Evolutionary conservation across 2,797 vertebrate genomes (phyloP).

Genomic region (Limosa lapponica): DNA sequence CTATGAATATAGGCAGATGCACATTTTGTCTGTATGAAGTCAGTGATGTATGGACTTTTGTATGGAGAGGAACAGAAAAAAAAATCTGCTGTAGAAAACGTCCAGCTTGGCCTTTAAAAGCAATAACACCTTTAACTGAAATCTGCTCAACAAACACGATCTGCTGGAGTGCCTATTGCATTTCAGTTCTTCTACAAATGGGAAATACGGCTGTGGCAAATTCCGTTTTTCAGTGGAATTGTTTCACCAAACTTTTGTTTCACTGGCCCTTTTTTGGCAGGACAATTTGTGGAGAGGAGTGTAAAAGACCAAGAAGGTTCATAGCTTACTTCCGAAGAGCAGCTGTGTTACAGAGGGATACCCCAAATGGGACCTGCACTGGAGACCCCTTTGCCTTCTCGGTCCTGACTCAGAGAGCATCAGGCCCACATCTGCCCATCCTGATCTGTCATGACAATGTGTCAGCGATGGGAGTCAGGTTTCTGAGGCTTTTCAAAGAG

Average conservation of each 20-base stretch:
- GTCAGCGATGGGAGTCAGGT: neutral
- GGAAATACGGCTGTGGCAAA: neutral
- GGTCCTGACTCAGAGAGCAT: neutral
- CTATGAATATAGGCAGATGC: neutral
- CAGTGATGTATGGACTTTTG: neutral
- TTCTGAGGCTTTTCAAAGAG: neutral
- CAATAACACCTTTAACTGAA: neutral
- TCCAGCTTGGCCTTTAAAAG: neutral
- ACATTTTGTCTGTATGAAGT: neutral
- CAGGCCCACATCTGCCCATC: too few relatives aligned
- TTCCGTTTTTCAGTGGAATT: neutral
- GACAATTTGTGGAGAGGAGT: neutral
- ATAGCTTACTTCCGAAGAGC: neutral
- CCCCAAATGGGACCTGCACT: neutral
- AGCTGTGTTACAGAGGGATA: neutral
- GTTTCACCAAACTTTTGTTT: neutral
- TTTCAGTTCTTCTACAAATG: neutral
- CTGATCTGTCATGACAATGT: neutral
- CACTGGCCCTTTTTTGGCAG: neutral
- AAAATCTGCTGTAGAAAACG: neutral
- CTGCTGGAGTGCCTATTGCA: neutral
- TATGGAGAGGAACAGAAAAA: neutral
- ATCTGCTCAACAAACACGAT: neutral
- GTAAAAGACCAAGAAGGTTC: neutral
- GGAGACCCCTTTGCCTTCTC: neutral